A percentile compares a stretch with the other conserved stretches of the same genome.
Conservation (phyloP, 2,797 vertebrate species). For the Hemitrygon akajei region DNA sequence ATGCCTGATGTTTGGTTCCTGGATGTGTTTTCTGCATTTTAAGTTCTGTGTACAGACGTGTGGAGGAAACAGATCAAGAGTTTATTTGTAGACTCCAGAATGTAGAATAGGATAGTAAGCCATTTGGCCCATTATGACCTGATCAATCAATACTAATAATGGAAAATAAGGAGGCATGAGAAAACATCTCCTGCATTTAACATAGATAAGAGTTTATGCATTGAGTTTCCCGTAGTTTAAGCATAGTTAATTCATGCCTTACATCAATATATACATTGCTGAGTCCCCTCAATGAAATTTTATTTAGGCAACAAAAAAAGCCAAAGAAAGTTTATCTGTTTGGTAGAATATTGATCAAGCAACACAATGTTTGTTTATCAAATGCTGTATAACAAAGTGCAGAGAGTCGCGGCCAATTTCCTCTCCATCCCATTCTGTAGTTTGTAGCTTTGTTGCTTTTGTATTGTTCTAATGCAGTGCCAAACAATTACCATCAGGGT, state of each 20-base stretch:
- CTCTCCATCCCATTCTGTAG: not conserved
- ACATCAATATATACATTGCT: not conserved
- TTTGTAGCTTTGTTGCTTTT: not conserved
- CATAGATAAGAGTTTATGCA: too few species aligned
- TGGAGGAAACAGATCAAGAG: not conserved
- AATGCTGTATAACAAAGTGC: not conserved
- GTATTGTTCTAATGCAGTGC: not conserved
- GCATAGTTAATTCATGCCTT: not conserved
- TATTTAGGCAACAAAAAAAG: not conserved
- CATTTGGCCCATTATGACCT: too few species aligned
- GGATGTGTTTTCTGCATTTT: not conserved
- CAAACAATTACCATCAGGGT: not conserved
- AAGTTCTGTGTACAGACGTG: not conserved
- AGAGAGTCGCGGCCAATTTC: not conserved
- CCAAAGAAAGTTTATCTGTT: not conserved
- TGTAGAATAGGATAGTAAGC: too few species aligned
- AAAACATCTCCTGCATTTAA: too few species aligned
- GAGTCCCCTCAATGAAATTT: not conserved
- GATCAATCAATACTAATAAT: too few species aligned
- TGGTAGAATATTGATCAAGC: not conserved
- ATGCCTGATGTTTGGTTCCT: not conserved
- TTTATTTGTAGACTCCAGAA: too few species aligned
- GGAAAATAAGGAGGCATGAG: too few species aligned
- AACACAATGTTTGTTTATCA: not conserved
- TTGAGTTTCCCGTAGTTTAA: not conserved